A percentile compares a stretch with the other conserved stretches of the same genome.
phyloP scores from a whole-genome alignment of 2,113 vertebrate species.

The Nothoprocta perdicaria region DNA sequence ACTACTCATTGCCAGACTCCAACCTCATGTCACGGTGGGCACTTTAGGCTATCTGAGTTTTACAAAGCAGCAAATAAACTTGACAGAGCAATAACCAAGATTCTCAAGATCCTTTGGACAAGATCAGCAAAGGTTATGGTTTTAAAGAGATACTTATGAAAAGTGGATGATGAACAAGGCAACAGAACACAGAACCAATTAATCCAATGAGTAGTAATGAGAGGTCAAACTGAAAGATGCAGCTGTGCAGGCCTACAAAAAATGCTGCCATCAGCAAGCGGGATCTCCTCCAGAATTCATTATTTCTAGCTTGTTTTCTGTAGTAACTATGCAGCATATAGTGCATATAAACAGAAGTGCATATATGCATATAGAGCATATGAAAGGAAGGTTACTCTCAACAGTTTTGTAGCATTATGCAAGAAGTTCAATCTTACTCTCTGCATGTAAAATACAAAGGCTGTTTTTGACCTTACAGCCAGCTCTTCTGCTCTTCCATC shows the following conservation, averaged over 20 bases:
- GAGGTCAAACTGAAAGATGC: neutral
- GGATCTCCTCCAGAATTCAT: neutral
- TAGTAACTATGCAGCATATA: neutral
- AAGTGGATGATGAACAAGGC: neutral
- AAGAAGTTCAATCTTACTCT: neutral
- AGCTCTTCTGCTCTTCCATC: slow-evolving; percentile 39
- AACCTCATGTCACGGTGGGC: neutral
- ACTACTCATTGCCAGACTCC: neutral
- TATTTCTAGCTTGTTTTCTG: neutral
- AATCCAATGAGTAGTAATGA: neutral
- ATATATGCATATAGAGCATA: no score
- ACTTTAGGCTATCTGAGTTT: neutral
- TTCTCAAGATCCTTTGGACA: neutral
- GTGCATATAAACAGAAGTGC: no score
- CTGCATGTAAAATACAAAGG: slow-evolving; percentile 9
- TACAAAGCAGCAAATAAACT: neutral
- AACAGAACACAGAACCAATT: neutral
- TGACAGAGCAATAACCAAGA: neutral
- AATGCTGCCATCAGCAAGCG: neutral
- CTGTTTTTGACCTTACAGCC: slow-evolving; percentile 1
- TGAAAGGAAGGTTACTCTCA: neutral
- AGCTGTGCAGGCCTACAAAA: neutral
- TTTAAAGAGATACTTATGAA: neutral
- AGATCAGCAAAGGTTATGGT: neutral
- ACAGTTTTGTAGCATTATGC: neutral